Evolutionary conservation across 2,797 vertebrate species (phyloP).

Genomic region (Acanthurus leucopareius): DNA sequence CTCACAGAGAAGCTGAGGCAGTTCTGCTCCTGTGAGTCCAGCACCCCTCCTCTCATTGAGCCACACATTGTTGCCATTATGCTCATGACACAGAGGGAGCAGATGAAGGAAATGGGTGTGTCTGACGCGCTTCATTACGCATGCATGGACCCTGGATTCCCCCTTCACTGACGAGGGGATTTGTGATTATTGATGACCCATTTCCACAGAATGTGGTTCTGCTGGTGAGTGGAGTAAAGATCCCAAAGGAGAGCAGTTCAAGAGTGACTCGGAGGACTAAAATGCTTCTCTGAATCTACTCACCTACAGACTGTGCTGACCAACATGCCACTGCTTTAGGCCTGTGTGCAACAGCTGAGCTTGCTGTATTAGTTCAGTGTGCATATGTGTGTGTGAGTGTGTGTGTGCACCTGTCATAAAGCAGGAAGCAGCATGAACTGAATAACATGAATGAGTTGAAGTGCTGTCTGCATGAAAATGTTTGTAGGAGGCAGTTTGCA

Average conservation of each 20-base stretch:
- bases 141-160: constrained; percentile 49
- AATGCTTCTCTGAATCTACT: constrained; percentile 45
- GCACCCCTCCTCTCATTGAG: constrained; percentile 25
- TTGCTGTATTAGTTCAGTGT: constrained; percentile 6
- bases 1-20: constrained; percentile 38
- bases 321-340: constrained; percentile 38
- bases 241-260: constrained; percentile 26
- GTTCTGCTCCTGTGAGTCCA: not conserved
- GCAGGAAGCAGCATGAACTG: constrained; percentile 26
- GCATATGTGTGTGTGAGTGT: constrained; percentile 21
- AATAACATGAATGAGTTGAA: constrained; percentile 21
- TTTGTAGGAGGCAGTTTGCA: constrained; percentile 41
- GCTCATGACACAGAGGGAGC: constrained; percentile 45
- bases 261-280: constrained; percentile 44
- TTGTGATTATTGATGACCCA: constrained; percentile 61
- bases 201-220: constrained; percentile 44
- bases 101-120: constrained; percentile 56
- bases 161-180: constrained; percentile 43
- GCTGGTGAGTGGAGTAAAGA: constrained; percentile 22
- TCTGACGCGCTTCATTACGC: constrained; percentile 43
- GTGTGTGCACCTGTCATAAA: constrained; percentile 53
- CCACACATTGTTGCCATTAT: constrained; percentile 66
- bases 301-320: constrained; percentile 32
- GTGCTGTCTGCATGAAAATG: constrained; percentile 36
- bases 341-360: constrained; percentile 65